phyloP scores from a whole-genome alignment of 2,888 invertebrate species.

The Nymphalis polychloros region DNA sequence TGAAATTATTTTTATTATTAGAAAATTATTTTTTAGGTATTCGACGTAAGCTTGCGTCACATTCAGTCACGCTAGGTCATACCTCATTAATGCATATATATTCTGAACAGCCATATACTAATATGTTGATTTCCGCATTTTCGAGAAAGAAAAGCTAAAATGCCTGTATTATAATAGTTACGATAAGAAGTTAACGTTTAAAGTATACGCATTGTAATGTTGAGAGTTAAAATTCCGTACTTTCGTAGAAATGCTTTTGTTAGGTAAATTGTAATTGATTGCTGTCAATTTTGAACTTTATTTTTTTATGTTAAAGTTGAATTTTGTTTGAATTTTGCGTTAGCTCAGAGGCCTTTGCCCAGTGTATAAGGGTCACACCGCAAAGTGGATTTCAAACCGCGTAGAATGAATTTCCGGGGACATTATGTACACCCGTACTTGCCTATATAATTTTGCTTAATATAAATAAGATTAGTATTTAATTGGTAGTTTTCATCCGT shows the following conservation, averaged over 20 bases:
- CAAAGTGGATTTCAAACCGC: conserved; percentile 65
- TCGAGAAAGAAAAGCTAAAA: conserved; percentile 13
- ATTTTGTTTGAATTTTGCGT: conserved; percentile 29
- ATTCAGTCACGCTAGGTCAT: conserved; percentile 7
- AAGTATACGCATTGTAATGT: conserved; percentile 29
- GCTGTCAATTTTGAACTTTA: conserved; percentile 27
- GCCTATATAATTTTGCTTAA: background rate
- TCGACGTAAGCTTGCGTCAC: background rate
- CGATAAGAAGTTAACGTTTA: conserved; percentile 30
- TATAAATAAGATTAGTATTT: background rate
- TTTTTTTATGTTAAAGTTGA: conserved; percentile 22
- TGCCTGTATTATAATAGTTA: conserved; percentile 17
- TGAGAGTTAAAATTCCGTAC: conserved; percentile 35
- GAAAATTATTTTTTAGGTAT: conserved; percentile 1
- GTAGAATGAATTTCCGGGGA: conserved; percentile 58
- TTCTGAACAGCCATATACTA: background rate
- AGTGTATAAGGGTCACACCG: conserved; percentile 49
- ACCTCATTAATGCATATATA: background rate
- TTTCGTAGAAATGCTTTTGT: conserved; percentile 27
- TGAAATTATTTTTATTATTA: background rate
- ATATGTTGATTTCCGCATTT: conserved; percentile 12
- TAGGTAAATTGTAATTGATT: conserved; percentile 14
- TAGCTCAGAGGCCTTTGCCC: conserved; percentile 44
- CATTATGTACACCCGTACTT: conserved; percentile 18
- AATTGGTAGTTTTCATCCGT: background rate